Evolutionary conservation across 2,113 vertebrate genomes (phyloP), one percentile per base, ranked within the genome.

Genomic region (Greenwoodochromis staneri): DNA sequence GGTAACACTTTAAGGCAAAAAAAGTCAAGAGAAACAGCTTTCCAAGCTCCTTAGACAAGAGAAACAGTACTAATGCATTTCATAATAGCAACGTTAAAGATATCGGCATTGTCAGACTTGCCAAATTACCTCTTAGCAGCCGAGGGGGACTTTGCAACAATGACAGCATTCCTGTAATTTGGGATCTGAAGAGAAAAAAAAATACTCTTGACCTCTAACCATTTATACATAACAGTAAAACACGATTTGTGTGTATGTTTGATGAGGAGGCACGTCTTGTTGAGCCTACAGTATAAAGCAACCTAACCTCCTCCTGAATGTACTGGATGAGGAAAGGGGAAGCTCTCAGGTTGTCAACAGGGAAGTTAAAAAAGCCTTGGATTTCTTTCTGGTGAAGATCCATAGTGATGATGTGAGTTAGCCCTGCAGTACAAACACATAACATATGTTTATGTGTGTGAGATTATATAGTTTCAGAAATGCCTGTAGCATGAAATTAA

Each of bases 321-420:
- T 99, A 99, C 93, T 99, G 98, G 83, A 99, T 97, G 93, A 99
- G 97, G 95, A 98, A 99, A 57, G 98, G 98, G 1, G 98, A 99
- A 78, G 97, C 98, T 93, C 98, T 96, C 89, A 99, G 96, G 95
- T 99, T 99, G 96, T 99, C 98, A 81, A 99, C 97, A 3, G 98
- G 98, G 87, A 98, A 98, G 93, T 95, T 98, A 95, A 98, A 98
- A 96, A 98, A 98, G 89, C 99, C 99, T 94, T 99, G 98, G 85
- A 99, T 99, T 94, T 99, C 99, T 93, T 99, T 99, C 91, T 99
- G 99, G 89, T 99, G 99, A 81, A 99, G 97, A 88, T 99, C 99
- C 98, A 99, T 98, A 21, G 98, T 99, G 95, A 99, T 99, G 90
- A 99, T 98, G 91, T 99, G 99, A 49, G 97, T 98, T 86, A 99